A percentile compares a stretch with the other conserved stretches of the same genome.
phyloP scores from a whole-genome alignment of 2,113 vertebrate species.

The Pedetes capensis region DNA sequence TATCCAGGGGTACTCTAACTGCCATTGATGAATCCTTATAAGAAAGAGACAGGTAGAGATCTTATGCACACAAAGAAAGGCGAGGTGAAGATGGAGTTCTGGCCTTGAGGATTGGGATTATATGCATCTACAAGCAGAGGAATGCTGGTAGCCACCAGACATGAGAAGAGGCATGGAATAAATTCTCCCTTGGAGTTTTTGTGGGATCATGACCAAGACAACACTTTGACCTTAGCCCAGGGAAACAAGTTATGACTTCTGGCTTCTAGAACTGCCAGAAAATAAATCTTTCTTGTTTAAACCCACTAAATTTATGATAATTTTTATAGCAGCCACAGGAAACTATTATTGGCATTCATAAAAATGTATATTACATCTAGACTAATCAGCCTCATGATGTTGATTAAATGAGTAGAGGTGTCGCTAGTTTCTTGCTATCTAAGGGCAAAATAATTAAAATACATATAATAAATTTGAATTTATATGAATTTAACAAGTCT shows the following conservation, averaged over 20 bases:
- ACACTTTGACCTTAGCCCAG: not conserved
- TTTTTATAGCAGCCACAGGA: not conserved
- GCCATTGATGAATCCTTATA: not conserved
- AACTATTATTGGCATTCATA: not conserved
- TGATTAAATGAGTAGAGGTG: not conserved
- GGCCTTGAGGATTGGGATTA: not conserved
- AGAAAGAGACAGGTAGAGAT: not conserved
- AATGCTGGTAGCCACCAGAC: not conserved
- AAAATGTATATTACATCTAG: not conserved
- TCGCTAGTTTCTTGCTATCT: not conserved
- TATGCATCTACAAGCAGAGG: not conserved
- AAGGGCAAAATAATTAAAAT: not conserved
- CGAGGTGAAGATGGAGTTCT: not conserved
- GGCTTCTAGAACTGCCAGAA: not conserved
- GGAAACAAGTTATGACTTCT: not conserved
- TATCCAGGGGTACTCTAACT: not conserved
- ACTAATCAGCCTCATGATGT: not conserved
- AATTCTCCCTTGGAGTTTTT: not conserved
- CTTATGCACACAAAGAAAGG: not conserved
- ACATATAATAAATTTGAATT: not conserved
- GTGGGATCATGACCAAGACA: not conserved
- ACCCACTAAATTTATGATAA: not conserved
- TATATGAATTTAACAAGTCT: not conserved
- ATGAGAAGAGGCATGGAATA: not conserved
- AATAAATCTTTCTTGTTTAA: not conserved